Percentiles rank a stretch among this genome's conserved stretches.
phyloP scores from a whole-genome alignment of 2,113 vertebrate genomes.

The Thomomys bottae region DNA sequence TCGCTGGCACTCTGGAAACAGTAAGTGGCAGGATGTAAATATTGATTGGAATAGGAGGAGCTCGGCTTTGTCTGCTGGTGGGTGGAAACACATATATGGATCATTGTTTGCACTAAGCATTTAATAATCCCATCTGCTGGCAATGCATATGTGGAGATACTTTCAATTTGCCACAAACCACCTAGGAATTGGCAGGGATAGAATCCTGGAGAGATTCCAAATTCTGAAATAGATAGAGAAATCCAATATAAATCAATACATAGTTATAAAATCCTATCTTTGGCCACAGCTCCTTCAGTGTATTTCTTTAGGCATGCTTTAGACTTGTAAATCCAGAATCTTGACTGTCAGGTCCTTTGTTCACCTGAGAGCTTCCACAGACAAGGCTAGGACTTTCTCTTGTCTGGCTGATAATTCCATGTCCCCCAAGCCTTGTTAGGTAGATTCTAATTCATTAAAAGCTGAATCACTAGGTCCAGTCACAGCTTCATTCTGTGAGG shows the following conservation, averaged over 20 bases:
- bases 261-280: constrained; percentile 61
- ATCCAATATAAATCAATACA: constrained; percentile 67
- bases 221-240: constrained; percentile 44
- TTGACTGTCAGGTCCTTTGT: not conserved
- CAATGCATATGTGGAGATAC: constrained; percentile 56
- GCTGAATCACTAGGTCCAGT: not conserved
- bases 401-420: not conserved
- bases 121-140: constrained; percentile 75
- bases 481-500: not conserved
- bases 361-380: not conserved
- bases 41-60: constrained; percentile 58
- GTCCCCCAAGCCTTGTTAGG: not conserved
- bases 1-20: constrained; percentile 31
- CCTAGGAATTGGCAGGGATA: constrained; percentile 68
- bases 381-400: not conserved
- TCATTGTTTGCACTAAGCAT: constrained; percentile 70
- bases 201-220: constrained; percentile 57
- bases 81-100: constrained; percentile 59
- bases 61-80: constrained; percentile 51
- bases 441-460: constrained; percentile 30
- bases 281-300: constrained; percentile 23
- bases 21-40: constrained; percentile 65
- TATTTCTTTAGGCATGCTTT: constrained; percentile 1
- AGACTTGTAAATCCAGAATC: not conserved
- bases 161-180: constrained; percentile 64